Conservation (phyloP, 2,888 invertebrate species). For the Helleia helle region DNA sequence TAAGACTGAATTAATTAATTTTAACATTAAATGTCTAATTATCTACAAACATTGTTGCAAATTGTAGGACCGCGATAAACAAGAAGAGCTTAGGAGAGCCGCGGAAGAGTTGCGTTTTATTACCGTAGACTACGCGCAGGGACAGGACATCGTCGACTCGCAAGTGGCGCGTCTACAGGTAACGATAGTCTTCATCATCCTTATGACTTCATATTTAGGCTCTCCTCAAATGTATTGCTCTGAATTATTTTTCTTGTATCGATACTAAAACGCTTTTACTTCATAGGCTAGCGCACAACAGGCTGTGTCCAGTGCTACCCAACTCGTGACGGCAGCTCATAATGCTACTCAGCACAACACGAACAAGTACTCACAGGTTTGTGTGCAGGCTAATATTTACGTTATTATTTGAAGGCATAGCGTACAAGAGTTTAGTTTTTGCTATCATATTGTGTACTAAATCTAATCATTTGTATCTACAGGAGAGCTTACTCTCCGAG, state of each 20-base stretch:
- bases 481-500: slow-evolving; percentile 83
- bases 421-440: too few species aligned
- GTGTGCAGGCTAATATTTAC: neutral
- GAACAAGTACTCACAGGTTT: slow-evolving; percentile 72
- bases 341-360: slow-evolving; percentile 84
- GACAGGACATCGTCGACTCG: slow-evolving; percentile 82
- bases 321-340: slow-evolving; percentile 91
- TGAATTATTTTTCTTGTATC: too few species aligned
- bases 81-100: slow-evolving; percentile 87
- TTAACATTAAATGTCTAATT: too few species aligned
- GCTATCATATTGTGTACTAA: too few species aligned
- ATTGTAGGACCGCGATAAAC: slow-evolving; percentile 83
- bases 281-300: slow-evolving; percentile 83
- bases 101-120: slow-evolving; percentile 95
- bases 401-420: neutral
- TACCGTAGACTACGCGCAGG: slow-evolving; percentile 86
- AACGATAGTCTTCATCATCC: too few species aligned
- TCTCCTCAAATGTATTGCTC: too few species aligned
- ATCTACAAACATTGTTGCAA: neutral
- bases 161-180: slow-evolving; percentile 69
- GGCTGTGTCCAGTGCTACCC: slow-evolving; percentile 91
- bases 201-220: too few species aligned
- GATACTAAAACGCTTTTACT: neutral
- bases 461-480: too few species aligned
- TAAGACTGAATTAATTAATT: too few species aligned